phyloP scores from a whole-genome alignment of 2,113 vertebrate genomes.

The Tupaia tana region DNA sequence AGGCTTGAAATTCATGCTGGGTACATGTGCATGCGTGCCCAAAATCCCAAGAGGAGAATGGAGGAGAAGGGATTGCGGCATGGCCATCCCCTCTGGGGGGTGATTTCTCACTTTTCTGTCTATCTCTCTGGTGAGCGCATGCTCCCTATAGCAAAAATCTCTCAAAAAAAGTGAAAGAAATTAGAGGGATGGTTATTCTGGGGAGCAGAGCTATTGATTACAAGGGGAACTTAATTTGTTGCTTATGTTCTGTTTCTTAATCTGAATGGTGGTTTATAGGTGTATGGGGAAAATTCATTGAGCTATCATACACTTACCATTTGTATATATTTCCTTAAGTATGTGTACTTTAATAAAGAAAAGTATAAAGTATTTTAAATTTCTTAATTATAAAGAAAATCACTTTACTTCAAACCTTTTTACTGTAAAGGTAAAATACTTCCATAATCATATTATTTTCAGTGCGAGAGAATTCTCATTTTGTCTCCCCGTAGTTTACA shows the following conservation, averaged over 20 bases:
- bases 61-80: too few species aligned
- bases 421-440: conserved; percentile 35
- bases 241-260: conserved; percentile 18
- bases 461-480: conserved; percentile 33
- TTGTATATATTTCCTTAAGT: neutral
- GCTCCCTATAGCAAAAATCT: too few species aligned
- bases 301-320: neutral
- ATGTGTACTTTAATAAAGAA: neutral
- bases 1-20: too few species aligned
- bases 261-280: neutral
- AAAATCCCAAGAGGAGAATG: too few species aligned
- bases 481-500: conserved; percentile 70
- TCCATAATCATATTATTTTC: conserved; percentile 76
- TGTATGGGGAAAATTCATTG: neutral
- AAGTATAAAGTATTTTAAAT: conserved; percentile 4
- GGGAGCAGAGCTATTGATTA: neutral
- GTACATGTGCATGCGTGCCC: too few species aligned
- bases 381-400: conserved; percentile 27
- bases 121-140: too few species aligned
- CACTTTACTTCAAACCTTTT: neutral
- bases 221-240: neutral
- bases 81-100: too few species aligned
- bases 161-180: neutral
- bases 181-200: neutral
- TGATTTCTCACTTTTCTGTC: too few species aligned